Evolutionary conservation across 92 coral and sea anemone species (phyloP).

Genomic region (Ricordea florida): DNA sequence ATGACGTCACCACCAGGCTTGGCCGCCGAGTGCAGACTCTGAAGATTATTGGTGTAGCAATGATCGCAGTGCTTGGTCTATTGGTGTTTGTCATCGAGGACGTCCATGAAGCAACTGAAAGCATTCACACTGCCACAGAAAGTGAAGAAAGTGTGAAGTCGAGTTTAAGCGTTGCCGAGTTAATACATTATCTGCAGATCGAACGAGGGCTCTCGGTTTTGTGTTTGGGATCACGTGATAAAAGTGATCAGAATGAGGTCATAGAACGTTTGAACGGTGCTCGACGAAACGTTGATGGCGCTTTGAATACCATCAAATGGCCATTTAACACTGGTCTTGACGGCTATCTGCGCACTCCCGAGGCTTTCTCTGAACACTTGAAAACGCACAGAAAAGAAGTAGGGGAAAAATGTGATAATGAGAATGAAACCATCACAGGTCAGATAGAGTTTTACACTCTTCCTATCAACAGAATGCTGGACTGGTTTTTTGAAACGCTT

Average conservation of each 20-base stretch:
- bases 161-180: slow-evolving; percentile 48
- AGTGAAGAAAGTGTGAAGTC: slow-evolving; percentile 30
- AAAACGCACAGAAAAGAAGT: neutral
- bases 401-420: neutral
- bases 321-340: neutral
- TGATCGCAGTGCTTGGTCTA: slow-evolving; percentile 47
- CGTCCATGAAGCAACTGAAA: slow-evolving; percentile 23
- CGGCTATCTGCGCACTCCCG: neutral
- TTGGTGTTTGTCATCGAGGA: slow-evolving; percentile 54
- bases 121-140: slow-evolving; percentile 9
- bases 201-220: slow-evolving; percentile 72
- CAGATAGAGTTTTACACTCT: slow-evolving; percentile 58
- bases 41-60: slow-evolving; percentile 65
- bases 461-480: slow-evolving; percentile 46
- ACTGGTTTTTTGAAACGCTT: slow-evolving; percentile 43
- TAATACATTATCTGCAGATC: slow-evolving; percentile 70
- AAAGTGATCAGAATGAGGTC: neutral
- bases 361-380: neutral
- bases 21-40: slow-evolving; percentile 44
- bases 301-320: slow-evolving; percentile 16
- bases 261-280: slow-evolving; percentile 10
- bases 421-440: neutral
- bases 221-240: slow-evolving; percentile 50
- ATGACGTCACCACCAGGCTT: slow-evolving; percentile 52
- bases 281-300: slow-evolving; percentile 14